phyloP scores from a whole-genome alignment of 2,888 invertebrate genomes.

The Hermodice carunculata region DNA sequence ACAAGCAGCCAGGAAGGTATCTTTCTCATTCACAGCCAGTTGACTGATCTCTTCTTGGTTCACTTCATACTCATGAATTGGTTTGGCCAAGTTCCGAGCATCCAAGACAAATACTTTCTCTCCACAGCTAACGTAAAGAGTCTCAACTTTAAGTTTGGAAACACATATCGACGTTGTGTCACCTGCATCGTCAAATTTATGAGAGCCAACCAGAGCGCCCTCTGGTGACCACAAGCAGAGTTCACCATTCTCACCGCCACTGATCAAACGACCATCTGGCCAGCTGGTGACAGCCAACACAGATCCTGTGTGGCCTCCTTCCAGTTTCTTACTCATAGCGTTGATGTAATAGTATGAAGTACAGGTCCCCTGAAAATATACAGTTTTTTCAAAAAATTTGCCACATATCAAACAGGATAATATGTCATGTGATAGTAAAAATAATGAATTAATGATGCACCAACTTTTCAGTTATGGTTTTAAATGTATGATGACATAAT shows the following conservation, averaged over 20 bases:
- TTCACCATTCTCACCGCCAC: conserved; percentile 35
- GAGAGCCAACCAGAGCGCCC: conserved; percentile 15
- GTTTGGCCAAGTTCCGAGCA: conserved; percentile 42
- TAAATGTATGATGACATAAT: too few relatives aligned
- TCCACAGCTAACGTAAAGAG: conserved; percentile 56
- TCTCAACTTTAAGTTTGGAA: conserved; percentile 50
- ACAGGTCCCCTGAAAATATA: too few relatives aligned
- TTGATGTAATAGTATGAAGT: too few relatives aligned
- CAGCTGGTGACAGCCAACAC: conserved; percentile 19
- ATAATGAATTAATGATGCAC: too few relatives aligned
- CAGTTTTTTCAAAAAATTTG: too few relatives aligned
- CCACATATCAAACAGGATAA: too few relatives aligned
- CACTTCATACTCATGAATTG: conserved; percentile 46
- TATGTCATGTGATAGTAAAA: too few relatives aligned
- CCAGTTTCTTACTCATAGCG: too few relatives aligned
- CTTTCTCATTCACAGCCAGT: conserved; percentile 58
- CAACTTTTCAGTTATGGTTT: too few relatives aligned
- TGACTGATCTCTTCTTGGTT: conserved; percentile 66
- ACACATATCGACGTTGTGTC: conserved; percentile 59
- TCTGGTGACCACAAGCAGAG: conserved; percentile 33
- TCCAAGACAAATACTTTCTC: conserved; percentile 52
- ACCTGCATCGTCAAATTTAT: conserved; percentile 25
- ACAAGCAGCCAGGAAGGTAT: conserved; percentile 60
- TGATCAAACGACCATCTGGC: conserved; percentile 21
- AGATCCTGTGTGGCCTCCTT: conserved; percentile 31